Evolutionary conservation across 2,113 vertebrate species (phyloP), one percentile per base, ranked within the genome.

Genomic region (Hyla sarda): DNA sequence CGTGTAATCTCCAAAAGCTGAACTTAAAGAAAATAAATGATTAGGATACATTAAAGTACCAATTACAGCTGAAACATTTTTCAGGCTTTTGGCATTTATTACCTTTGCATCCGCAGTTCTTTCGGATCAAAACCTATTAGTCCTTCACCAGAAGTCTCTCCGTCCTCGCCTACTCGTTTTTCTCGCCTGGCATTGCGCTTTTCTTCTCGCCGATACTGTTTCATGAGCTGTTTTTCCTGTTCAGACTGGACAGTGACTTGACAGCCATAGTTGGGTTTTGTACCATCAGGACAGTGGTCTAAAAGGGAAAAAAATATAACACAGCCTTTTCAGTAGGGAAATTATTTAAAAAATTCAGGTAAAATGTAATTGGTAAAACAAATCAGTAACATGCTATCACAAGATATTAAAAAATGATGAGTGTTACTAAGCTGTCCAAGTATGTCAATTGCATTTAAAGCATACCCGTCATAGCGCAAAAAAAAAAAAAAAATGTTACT

Each of bases 171-270:
- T 85, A 89, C 25, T 88, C 95, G 96, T 93, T 94, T 99, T 87
- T 96, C 96, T 90, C 93, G 92, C 85, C 95, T 97, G 87, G 95
- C 95, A 92, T 95, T 95, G 54, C 92, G 94, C 91, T 97, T 99
- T 92, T 97, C 98, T 91, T 99, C 97, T 54, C 96, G 94, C 60
- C 97, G 97, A 92, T 93, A 95, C 0, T 96, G 93, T 91, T 98
- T 99, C 93, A 98, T 93, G 94, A 99, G 92, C 90, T 96, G 94
- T 76, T 93, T 97, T 92, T 99, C 98, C 92, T 98, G 96, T 92
- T 99, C 97, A 71, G 97, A 99, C 9, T 97, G 97, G 92, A 99
- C 96, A 90, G 95, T 99, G 89, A 99, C 97, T 95, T 99, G 98
- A 91, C 97, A 98, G 34, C 96, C 96, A 48, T 95, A 98, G 90